Evolutionary conservation across 2,797 vertebrate species (phyloP).

Genomic region (Tokudaia tokunoshimensis): DNA sequence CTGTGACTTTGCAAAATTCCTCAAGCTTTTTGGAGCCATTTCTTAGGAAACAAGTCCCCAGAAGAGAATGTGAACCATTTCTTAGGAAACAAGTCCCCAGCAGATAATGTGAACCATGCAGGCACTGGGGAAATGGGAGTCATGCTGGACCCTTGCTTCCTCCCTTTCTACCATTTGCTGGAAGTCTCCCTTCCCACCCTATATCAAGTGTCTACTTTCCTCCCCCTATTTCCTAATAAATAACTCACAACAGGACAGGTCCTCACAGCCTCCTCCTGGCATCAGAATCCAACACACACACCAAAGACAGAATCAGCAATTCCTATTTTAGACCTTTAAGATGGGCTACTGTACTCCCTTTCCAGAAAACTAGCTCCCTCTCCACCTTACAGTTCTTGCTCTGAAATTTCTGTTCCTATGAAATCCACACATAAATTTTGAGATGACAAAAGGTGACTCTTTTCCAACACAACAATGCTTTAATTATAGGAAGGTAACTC

Average conservation of each 20-base stretch:
- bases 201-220: background rate
- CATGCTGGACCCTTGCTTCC: background rate
- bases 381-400: constrained; percentile 29
- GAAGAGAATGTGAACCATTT: background rate
- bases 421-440: constrained; percentile 20
- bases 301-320: background rate
- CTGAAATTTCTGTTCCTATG: constrained; percentile 41
- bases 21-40: constrained; percentile 42
- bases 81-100: constrained; percentile 47
- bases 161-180: background rate
- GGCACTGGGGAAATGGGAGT: background rate
- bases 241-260: background rate
- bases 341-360: background rate
- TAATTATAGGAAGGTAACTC: background rate
- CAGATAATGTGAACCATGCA: background rate
- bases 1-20: constrained; percentile 45
- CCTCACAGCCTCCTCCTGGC: background rate
- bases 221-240: constrained; percentile 34
- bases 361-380: background rate
- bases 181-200: background rate
- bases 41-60: constrained; percentile 45
- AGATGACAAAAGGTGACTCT: constrained; percentile 31
- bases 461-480: constrained; percentile 21
- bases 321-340: background rate
- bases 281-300: background rate